phyloP scores from a whole-genome alignment of 2,113 vertebrate genomes.

The Vulpes vulpes region DNA sequence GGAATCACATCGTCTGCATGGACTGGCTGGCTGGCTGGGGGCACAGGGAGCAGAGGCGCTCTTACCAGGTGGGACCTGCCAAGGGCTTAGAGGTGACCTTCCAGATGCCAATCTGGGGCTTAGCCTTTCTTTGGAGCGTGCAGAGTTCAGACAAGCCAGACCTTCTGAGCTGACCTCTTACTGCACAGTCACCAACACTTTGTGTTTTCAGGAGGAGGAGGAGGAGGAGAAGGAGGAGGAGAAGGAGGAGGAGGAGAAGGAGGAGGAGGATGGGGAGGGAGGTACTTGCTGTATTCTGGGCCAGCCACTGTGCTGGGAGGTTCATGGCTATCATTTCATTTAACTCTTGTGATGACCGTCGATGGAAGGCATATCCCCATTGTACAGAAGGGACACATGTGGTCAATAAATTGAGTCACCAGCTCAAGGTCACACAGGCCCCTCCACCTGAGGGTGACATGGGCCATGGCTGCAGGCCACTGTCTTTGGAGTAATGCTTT shows the following conservation, averaged over 20 bases:
- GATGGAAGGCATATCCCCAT: too few relatives aligned
- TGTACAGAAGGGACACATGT: not conserved
- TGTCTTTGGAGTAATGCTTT: not conserved
- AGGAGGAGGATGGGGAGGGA: accelerated
- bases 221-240: not conserved
- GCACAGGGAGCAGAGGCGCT: not conserved
- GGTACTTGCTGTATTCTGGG: accelerated
- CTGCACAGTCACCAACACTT: accelerated
- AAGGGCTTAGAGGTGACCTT: too few relatives aligned
- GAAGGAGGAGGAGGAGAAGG: not conserved
- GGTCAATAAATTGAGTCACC: not conserved
- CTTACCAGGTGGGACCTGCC: not conserved
- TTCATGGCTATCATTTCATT: accelerated
- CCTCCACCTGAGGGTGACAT: not conserved
- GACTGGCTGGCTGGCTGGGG: not conserved
- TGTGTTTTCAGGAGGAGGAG: not conserved
- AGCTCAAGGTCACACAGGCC: not conserved
- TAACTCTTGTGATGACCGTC: accelerated
- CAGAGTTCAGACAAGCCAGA: not conserved
- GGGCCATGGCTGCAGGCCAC: too few relatives aligned
- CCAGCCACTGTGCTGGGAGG: too few relatives aligned
- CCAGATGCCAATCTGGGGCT: not conserved
- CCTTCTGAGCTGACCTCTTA: not conserved
- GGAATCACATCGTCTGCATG: too few relatives aligned
- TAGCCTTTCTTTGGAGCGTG: accelerated